These are phyloP conservation scores for Drosophila bocki DNA, from an alignment of 1,140 invertebrate genomes.

Conservation along the genomic window DNA sequence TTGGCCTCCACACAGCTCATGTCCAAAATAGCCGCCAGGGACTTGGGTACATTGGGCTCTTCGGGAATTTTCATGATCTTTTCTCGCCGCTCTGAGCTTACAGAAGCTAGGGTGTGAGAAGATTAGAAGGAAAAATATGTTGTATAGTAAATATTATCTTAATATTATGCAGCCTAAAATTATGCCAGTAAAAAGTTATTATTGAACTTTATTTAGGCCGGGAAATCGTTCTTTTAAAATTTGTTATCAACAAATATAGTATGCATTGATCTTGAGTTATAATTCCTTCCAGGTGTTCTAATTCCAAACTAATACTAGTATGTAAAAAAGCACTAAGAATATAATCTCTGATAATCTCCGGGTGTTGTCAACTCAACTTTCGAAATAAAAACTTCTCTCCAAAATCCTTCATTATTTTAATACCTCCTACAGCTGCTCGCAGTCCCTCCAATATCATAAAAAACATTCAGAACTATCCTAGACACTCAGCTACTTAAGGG, in stretches of 20 bases:
- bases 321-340: neutral
- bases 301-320: neutral
- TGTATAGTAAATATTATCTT: neutral
- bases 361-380: neutral
- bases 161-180: neutral
- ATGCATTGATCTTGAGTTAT: too few species aligned
- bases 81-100: conserved; percentile 39
- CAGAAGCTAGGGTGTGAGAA: neutral
- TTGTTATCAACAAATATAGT: too few species aligned
- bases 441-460: conserved; percentile 14
- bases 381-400: conserved; percentile 36
- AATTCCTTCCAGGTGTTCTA: neutral
- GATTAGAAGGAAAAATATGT: neutral
- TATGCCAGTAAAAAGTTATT: conserved; percentile 1
- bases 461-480: neutral
- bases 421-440: conserved; percentile 20
- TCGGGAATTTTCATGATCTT: conserved; percentile 64
- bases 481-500: conserved; percentile 10
- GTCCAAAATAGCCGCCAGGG: conserved; percentile 62
- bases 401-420: conserved; percentile 56
- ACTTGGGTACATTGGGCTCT: conserved; percentile 48
- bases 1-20: conserved; percentile 71
- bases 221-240: neutral
- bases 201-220: neutral
- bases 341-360: neutral